Conservation (phyloP, 2,888 invertebrate species). For the Flexamia atlantica region DNA sequence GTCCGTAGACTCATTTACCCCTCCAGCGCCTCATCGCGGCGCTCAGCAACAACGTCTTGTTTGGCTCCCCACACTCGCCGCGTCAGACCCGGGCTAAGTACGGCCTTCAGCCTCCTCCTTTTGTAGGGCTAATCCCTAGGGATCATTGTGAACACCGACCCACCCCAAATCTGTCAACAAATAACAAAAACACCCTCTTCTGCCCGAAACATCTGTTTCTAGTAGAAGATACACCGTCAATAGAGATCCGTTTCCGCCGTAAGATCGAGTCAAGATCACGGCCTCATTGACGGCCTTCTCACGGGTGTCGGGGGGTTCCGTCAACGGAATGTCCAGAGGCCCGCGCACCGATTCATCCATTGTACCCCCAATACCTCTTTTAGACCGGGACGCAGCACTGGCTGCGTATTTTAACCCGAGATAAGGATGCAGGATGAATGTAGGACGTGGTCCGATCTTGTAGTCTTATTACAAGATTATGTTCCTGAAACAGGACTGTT, state of each 20-base stretch:
- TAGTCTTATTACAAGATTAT: no score
- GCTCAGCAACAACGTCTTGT: neutral
- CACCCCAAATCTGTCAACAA: constrained; percentile 63
- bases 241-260: constrained; percentile 39
- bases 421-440: no score
- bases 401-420: no score
- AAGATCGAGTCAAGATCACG: constrained; percentile 55
- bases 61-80: neutral
- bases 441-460: no score
- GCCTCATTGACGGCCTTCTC: constrained; percentile 20
- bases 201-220: constrained; percentile 60
- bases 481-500: no score
- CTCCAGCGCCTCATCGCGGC: no score
- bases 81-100: constrained; percentile 11
- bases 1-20: no score
- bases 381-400: no score
- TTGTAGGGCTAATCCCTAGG: constrained; percentile 44
- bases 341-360: no score
- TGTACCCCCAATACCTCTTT: no score
- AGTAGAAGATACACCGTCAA: constrained; percentile 50
- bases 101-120: constrained; percentile 8
- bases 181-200: constrained; percentile 59
- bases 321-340: no score
- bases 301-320: neutral
- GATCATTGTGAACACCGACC: constrained; percentile 37